Evolutionary conservation across 2,797 vertebrate genomes (phyloP).

Genomic region (Sebastes matsubarae): DNA sequence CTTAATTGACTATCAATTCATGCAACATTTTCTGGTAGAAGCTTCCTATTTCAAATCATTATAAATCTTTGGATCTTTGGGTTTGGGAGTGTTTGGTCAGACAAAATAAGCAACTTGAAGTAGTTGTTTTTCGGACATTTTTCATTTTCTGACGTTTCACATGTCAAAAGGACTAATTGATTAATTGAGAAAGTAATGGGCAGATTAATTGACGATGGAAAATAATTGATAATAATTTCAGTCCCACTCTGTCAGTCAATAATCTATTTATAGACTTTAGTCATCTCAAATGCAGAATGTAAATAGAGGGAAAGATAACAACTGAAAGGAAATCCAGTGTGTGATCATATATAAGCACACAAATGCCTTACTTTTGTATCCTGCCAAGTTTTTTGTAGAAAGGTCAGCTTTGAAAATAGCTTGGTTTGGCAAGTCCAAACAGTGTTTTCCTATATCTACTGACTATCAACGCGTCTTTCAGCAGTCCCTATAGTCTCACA

Average conservation of each 20-base stretch:
- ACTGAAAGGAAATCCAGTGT: neutral
- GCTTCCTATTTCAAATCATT: no score
- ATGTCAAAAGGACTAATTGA: neutral
- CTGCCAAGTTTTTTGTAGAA: neutral
- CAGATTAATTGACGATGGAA: neutral
- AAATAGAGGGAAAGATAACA: neutral
- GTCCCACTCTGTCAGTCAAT: neutral
- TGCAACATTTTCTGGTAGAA: no score
- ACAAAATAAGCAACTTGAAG: neutral
- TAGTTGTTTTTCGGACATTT: neutral
- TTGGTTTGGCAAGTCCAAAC: neutral
- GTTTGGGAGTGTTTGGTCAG: neutral
- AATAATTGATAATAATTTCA: neutral
- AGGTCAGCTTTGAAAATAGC: neutral
- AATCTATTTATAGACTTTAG: neutral
- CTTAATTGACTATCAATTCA: neutral
- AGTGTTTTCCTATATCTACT: conserved; percentile 20
- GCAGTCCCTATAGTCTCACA: conserved; percentile 48
- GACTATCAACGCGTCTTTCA: conserved; percentile 36
- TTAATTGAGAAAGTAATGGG: neutral
- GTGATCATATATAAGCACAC: neutral
- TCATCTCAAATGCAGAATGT: neutral
- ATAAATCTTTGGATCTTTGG: neutral
- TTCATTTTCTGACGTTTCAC: neutral
- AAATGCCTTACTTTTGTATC: neutral